phyloP scores from a whole-genome alignment of 1,140 invertebrate genomes.

The Cotesia glomerata region DNA sequence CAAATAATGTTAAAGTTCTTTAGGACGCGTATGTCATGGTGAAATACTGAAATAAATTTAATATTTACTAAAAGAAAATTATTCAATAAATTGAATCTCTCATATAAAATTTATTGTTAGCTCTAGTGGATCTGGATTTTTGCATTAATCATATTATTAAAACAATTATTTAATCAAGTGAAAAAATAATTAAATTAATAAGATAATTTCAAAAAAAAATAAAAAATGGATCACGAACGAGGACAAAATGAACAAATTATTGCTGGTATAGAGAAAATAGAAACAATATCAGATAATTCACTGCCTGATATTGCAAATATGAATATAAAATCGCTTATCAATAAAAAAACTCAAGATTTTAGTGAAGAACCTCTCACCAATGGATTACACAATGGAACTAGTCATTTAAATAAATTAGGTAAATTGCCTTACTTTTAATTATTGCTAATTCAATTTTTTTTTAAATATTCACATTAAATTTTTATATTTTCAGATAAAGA shows the following conservation, averaged over 20 bases:
- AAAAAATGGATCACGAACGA: slow-evolving; percentile 40
- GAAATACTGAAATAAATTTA: neutral
- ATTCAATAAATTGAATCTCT: neutral
- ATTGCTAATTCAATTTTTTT: slow-evolving; percentile 1
- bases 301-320: slow-evolving; percentile 44
- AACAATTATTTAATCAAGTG: neutral
- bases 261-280: slow-evolving; percentile 44
- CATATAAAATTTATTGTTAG: neutral
- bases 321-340: slow-evolving; percentile 54
- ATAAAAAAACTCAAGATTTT: slow-evolving; percentile 33
- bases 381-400: slow-evolving; percentile 57
- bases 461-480: slow-evolving; percentile 14
- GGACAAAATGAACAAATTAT: slow-evolving; percentile 32
- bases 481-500: slow-evolving; percentile 42
- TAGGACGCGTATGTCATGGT: slow-evolving; percentile 31
- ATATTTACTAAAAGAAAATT: neutral
- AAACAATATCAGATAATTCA: slow-evolving; percentile 30
- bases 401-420: slow-evolving; percentile 57
- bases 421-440: neutral
- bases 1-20: slow-evolving; percentile 36
- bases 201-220: neutral
- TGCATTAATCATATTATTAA: neutral
- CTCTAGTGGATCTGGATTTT: neutral
- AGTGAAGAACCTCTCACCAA: slow-evolving; percentile 49
- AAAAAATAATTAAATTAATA: neutral